Base-by-base conservation (phyloP, 1,140 invertebrate genomes). In the Anastatus disparis region DNA sequence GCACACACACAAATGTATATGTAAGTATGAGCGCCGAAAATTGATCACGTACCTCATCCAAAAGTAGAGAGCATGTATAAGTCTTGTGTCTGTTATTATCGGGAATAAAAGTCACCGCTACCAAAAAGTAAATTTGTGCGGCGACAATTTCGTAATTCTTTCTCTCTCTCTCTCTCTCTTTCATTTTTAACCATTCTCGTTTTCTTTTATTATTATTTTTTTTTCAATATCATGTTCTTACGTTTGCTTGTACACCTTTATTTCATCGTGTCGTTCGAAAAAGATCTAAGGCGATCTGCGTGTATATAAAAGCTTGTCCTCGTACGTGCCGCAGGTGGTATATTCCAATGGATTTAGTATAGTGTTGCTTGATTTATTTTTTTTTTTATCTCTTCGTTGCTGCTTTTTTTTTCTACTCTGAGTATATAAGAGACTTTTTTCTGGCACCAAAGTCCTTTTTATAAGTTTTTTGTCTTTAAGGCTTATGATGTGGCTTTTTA, bases 71-170 rank as follows among this genome's bases (percentile, higher is more conserved):
- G n/a, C n/a, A n/a, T n/a, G n/a, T n/a, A n/a, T n/a, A n/a, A n/a
- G n/a, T n/a, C n/a, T n/a, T n/a, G 24, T 15, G 26, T 80, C 84
- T 86, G 83, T 86, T 83, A 86, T 86, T 86, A 86, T 86, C 83
- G 82, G 78, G 82, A 85, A 86, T 85, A 86, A 86, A 84, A 86
- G 83, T 86, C 84, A 86, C 83, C 81, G 83, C 83, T 85, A 83
- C 82, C 79, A 78, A 77, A 69, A 78, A 75, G n/a, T n/a, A 78
- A 82, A 82, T 82, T 83, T 78, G 73, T 78, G 78, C 78, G 79
- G 78, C 82, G 82, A 85, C 83, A 85, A 83, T 84, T 81, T 77
- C 63, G 50, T 22, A 75, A 73, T 71, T 71, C 70, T 66, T 71
- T 53, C 74, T 70, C 38, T 53, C 64, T 55, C 48, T 74, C 73